Percentiles rank a stretch among this genome's conserved stretches.
phyloP scores from a whole-genome alignment of 2,113 vertebrate genomes.

The Entelurus aequoreus region DNA sequence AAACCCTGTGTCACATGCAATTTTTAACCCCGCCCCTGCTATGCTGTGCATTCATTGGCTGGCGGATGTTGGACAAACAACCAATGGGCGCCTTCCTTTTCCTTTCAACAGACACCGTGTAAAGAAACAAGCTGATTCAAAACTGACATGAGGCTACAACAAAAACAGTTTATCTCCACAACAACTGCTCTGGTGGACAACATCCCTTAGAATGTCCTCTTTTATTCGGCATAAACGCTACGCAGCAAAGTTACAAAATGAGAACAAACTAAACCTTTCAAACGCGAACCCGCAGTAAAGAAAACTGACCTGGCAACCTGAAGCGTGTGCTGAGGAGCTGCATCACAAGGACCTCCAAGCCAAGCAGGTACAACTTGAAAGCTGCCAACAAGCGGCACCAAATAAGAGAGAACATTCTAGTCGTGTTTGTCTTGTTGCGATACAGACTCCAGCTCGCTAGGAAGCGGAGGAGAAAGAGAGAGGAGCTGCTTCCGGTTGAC shows the following conservation, averaged over 20 bases:
- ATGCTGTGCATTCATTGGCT: not conserved
- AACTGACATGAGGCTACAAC: not conserved
- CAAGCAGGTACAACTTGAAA: constrained; percentile 55
- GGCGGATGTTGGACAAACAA: not conserved
- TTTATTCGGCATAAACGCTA: constrained; percentile 14
- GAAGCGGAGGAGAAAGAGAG: not conserved
- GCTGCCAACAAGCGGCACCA: constrained; percentile 23
- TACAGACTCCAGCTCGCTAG: not conserved
- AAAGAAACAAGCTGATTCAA: constrained; percentile 9
- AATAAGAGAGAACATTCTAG: constrained; percentile 30
- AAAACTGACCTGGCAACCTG: constrained; percentile 57
- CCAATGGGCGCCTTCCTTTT: not conserved
- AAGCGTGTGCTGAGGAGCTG: constrained; percentile 53
- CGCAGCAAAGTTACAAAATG: rapidly evolving
- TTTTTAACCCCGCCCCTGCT: not conserved
- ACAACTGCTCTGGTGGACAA: rapidly evolving
- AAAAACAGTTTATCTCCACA: rapidly evolving
- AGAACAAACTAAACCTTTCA: not conserved
- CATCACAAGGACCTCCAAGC: constrained; percentile 49
- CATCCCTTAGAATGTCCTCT: rapidly evolving
- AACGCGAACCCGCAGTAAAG: not conserved
- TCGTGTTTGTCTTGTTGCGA: not conserved
- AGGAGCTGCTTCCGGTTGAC: not conserved
- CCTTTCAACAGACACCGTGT: constrained; percentile 6
- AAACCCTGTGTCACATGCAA: too few species aligned